These are phyloP conservation scores for Masticophis lateralis DNA, from an alignment of 2,797 vertebrate genomes.

Conservation along the genomic window DNA sequence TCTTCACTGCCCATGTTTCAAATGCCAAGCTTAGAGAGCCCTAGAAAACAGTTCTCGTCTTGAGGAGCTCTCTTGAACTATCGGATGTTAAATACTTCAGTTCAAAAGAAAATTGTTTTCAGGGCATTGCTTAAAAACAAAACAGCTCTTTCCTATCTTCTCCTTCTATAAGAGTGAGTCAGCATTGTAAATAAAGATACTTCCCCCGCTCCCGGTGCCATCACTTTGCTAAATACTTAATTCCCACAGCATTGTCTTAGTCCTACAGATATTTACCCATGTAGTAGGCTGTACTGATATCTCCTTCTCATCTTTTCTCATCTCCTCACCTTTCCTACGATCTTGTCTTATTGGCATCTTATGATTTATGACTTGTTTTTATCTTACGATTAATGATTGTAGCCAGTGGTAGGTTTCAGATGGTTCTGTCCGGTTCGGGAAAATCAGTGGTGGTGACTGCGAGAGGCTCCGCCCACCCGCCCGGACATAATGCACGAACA, in stretches of 20 bases:
- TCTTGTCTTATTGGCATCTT: background rate
- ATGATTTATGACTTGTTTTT: background rate
- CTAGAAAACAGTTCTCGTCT: background rate
- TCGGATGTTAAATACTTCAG: background rate
- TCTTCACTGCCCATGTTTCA: background rate
- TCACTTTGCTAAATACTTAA: background rate
- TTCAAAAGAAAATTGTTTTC: background rate
- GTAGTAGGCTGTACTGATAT: background rate
- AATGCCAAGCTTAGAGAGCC: slow-evolving; percentile 6
- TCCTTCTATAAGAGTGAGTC: background rate
- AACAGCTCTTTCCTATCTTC: no score
- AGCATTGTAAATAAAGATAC: background rate
- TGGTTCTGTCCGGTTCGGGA: no score
- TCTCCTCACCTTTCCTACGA: background rate
- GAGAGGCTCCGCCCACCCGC: no score
- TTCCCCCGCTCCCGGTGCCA: background rate
- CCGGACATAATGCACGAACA: no score
- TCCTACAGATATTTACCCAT: background rate
- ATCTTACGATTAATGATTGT: background rate
- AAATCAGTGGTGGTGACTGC: no score
- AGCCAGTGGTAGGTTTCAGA: background rate
- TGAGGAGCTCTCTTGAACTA: background rate
- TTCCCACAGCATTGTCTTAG: background rate
- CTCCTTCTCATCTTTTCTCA: background rate
- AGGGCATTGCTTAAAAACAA: background rate